Conservation (phyloP, 2,113 vertebrate species). For the Sceloporus tristichus region DNA sequence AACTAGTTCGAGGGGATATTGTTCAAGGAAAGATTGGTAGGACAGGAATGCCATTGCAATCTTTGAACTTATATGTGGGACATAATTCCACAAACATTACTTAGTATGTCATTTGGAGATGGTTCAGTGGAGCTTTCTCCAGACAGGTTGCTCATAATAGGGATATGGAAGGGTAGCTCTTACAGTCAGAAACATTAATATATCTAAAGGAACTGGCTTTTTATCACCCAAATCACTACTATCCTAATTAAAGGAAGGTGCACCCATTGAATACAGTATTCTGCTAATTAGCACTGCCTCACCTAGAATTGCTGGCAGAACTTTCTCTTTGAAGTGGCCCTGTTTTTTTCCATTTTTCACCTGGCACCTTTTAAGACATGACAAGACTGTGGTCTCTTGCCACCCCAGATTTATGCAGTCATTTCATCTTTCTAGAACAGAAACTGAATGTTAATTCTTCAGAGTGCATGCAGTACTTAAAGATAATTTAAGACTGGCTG, state of each 20-base stretch:
- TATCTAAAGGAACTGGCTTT: neutral
- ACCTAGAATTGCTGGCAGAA: neutral
- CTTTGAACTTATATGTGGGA: too few relatives aligned
- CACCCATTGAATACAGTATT: neutral
- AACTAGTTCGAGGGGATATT: neutral
- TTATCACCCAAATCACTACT: neutral
- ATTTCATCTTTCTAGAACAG: conserved; percentile 17
- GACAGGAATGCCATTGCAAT: neutral
- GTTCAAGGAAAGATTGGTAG: neutral
- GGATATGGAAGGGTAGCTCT: neutral
- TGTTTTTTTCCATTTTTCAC: neutral
- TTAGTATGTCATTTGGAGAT: too few relatives aligned
- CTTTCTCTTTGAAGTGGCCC: neutral
- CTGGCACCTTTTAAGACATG: neutral
- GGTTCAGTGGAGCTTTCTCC: too few relatives aligned
- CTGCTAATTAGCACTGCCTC: neutral
- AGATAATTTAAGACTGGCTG: neutral
- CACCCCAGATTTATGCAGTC: neutral
- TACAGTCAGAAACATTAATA: neutral
- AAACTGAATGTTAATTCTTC: neutral
- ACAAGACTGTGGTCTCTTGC: neutral
- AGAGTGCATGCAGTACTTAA: neutral
- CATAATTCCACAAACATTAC: too few relatives aligned
- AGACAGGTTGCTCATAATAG: too few relatives aligned
- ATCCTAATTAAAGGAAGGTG: neutral